Base-by-base conservation (phyloP, 2,797 vertebrate genomes). In the Aphelocoma californica region DNA sequence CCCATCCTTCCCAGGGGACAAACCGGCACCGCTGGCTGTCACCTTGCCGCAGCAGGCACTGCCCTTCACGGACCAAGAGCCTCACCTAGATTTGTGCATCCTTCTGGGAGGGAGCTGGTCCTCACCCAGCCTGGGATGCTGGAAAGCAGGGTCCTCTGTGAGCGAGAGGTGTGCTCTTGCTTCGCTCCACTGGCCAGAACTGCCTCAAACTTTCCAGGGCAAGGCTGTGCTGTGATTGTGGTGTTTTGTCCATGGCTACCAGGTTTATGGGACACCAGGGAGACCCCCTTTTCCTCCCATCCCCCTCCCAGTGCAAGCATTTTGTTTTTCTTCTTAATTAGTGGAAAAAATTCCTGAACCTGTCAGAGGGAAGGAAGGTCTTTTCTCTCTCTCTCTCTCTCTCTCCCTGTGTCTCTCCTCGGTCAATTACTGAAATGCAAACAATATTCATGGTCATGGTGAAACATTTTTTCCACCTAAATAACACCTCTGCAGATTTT, bases 311-410 rank as follows among this genome's bases (percentile, higher is more conserved):
- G 51, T 17, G 20, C 86, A 89, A 61, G 38, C 82, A 21, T 84
- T 93, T 93, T 92, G 93, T 96, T 97, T 97, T 97, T 97, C 81
- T 97, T 97, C 97, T 97, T 96, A 95, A 97, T 98, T 97, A 97
- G 93, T 12, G 89, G 97, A 94, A 97, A 97, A 96, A 97, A 97
- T 91, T 96, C 96, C 95, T 93, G 73, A 95, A 96, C 97, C 92
- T 79, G 97, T 97, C 84, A 89, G 28, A 69, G 94, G 96, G 90
- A 97, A 97, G 96, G 92, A 95, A 86, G 94, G 87, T 65, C 90
- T 91, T 86, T 67, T 87, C 42, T 90, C 71, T 88, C 78, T 34
- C 34, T 34, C 34, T 31, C 44, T 74, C 60, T 50, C 18, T 58
- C 54, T 85, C 31, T 69, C 7, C 42, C 48, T 77, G 6, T 90